Base-by-base conservation (phyloP, 2,797 vertebrate species). In the Neopelma chrysocephalum region DNA sequence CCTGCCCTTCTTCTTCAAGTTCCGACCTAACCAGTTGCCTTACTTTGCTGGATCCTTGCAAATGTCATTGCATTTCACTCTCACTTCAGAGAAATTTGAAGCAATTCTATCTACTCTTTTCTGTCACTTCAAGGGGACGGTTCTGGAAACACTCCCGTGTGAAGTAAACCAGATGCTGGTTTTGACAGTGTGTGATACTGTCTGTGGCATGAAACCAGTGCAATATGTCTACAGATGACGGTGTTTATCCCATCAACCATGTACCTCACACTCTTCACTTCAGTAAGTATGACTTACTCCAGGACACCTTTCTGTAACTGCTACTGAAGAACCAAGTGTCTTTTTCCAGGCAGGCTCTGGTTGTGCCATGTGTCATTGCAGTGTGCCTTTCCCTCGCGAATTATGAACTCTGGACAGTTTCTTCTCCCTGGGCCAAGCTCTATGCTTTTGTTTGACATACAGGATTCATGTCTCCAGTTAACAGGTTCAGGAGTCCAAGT, bases 41-140 rank as follows among this genome's bases (percentile, higher is more conserved):
- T 72, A 36, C 45, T 90, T 90, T 56, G 66, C 75, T 79, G 43
- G 16, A 79, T 65, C 47, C 70, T 92, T 7, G 2, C 2, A 17
- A 82, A 90, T 76, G 88, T 84, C 88, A 57, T 53, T 73, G 38
- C 68, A 36, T 94, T 95, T 96, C 84, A 85, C 40, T 90, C 66
- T 87, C 88, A 70, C 89, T 89, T 90, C 32, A 57, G 60, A 90
- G 68, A 89, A 45, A 89, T 77, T 87, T 89, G 48, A 89, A 82
- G 68, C 29, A 90, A 73, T 56, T 77, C 58, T 34, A 13, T 90
- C 75, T 42, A 29, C 43, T 50, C 40, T 56, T 76, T 79, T 32
- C 69, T 45, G 48, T 62, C 62, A 45, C 77, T 90, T 66, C 34
- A 65, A 87, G 80, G 36, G 90, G 42, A 79, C 60, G 45, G 48